Evolutionary conservation across 2,113 vertebrate genomes (phyloP), one percentile per base, ranked within the genome.

Genomic region (Siniperca knerii): DNA sequence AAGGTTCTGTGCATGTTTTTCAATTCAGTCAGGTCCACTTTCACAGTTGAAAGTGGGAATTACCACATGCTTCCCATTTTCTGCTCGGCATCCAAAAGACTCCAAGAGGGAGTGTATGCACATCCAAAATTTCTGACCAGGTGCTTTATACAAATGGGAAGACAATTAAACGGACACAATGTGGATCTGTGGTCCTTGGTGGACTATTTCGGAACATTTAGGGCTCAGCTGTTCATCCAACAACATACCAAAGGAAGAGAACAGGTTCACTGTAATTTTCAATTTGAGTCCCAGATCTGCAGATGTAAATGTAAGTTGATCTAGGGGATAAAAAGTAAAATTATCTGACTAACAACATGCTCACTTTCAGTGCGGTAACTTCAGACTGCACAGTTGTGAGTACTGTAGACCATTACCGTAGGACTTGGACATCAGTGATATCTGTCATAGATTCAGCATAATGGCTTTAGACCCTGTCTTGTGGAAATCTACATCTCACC

Each of bases 381-480:
- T 81, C 90, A 80, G 82, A 83, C 75, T 23, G 6, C 76, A 46
- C 74, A 40, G n/a, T 29, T 62, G 44, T n/a, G 72, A 75, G 73
- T 12, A 21, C 60, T 7, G 70, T 6, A 50, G 61, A 54, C 90
- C 85, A 87, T 92, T 91, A 91, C 90, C 46, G 57, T 52, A 40
- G 71, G 70, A 84, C 62, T 66, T 55, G 83, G 82, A 79, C 86
- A 82, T 92, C 90, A 89, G 77, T 55, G 84, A 90, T 90, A 75
- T 90, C 85, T 93, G 94, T 94, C 91, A 90, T 90, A 68, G 50
- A 90, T 89, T 81, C 85, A 33, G 87, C 92, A 60, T 93, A 92
- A 93, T 92, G 87, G 89, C 84, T 90, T 75, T 25, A 84, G 88
- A 79, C 76, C 83, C 74, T 84, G 93, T 93, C 88, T 88, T 2